These are phyloP conservation scores for Trachelus iudaicus DNA, from an alignment of 2,888 invertebrate genomes.

Conservation along the genomic window DNA sequence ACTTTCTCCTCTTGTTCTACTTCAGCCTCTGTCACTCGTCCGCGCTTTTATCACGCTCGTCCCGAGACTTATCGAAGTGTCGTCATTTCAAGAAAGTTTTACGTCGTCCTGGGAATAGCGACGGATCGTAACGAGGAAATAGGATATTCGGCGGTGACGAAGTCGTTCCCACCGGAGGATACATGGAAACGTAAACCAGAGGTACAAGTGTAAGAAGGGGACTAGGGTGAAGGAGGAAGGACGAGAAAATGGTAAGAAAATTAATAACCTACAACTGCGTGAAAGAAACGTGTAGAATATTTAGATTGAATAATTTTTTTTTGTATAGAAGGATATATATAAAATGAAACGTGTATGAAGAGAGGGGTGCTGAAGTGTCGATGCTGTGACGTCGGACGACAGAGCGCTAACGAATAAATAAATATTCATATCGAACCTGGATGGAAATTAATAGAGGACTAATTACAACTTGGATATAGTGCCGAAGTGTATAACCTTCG, in stretches of 20 bases:
- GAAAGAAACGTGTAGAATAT: too few relatives aligned
- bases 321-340: constrained; percentile 38
- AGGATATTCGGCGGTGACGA: constrained; percentile 42
- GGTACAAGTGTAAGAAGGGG: too few relatives aligned
- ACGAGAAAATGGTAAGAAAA: too few relatives aligned
- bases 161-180: constrained; percentile 23
- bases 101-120: constrained; percentile 16
- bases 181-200: too few relatives aligned
- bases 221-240: too few relatives aligned
- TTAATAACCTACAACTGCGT: too few relatives aligned
- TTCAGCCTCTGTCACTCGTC: too few relatives aligned
- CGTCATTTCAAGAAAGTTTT: too few relatives aligned
- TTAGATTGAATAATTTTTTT: too few relatives aligned
- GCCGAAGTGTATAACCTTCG: constrained; percentile 23
- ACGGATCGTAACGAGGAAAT: background rate
- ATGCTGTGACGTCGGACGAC: constrained; percentile 32
- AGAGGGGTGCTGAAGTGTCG: constrained; percentile 37
- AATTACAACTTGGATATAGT: constrained; percentile 34
- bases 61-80: too few relatives aligned
- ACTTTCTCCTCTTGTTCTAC: too few relatives aligned
- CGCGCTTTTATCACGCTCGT: too few relatives aligned
- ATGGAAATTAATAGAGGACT: constrained; percentile 37
- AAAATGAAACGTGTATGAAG: constrained; percentile 41
- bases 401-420: constrained; percentile 45
- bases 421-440: constrained; percentile 52